A percentile compares a stretch with the other conserved stretches of the same genome.
phyloP scores from a whole-genome alignment of 2,888 invertebrate species.

The Melipona beecheii region DNA sequence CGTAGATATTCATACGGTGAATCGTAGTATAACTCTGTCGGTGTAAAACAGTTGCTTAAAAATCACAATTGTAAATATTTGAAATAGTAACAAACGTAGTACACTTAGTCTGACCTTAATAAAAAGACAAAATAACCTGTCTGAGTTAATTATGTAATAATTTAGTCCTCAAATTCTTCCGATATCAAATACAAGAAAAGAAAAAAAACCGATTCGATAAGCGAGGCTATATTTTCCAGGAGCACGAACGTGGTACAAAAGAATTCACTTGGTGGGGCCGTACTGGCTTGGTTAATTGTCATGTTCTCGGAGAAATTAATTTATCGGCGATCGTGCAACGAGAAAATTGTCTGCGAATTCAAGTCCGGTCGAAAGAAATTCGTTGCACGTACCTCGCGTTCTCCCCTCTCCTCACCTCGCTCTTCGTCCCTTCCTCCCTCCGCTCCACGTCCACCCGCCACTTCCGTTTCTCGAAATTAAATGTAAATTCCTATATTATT shows the following conservation, averaged over 20 bases:
- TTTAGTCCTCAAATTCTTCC: background rate
- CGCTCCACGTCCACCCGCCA: background rate
- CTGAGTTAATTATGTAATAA: background rate
- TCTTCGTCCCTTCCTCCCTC: constrained; percentile 11
- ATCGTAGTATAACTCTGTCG: too few relatives aligned
- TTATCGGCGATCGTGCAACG: constrained; percentile 44
- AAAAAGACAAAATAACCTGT: too few relatives aligned
- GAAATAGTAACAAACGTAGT: too few relatives aligned
- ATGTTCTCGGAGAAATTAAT: constrained; percentile 41
- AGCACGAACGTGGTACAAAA: background rate
- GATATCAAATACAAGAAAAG: background rate
- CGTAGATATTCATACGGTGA: too few relatives aligned
- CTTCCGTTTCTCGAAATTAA: constrained; percentile 47
- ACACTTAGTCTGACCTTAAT: too few relatives aligned
- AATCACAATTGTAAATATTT: too few relatives aligned
- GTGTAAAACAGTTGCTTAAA: too few relatives aligned
- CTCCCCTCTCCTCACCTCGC: background rate
- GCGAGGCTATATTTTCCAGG: background rate
- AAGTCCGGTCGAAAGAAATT: constrained; percentile 15
- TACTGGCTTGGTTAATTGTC: constrained; percentile 23
- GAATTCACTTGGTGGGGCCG: constrained; percentile 18
- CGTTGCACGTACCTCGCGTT: constrained; percentile 35
- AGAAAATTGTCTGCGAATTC: constrained; percentile 29
- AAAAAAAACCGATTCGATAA: background rate
- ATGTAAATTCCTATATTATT: constrained; percentile 58